Base-by-base conservation (phyloP, 1,140 invertebrate genomes). In the Cydia pomonella region DNA sequence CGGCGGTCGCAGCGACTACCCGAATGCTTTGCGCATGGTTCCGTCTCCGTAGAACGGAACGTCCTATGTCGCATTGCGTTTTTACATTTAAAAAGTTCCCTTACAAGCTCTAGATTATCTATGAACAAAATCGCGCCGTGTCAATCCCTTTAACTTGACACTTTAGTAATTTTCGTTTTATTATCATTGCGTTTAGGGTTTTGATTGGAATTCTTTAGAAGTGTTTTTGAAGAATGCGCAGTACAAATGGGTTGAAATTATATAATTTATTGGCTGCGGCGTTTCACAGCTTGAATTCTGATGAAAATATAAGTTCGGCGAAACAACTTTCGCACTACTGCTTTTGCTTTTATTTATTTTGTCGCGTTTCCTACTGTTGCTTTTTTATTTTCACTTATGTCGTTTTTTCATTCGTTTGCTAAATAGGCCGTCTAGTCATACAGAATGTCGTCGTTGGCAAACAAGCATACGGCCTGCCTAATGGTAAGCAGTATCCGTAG, bases 21-120 rank as follows among this genome's bases (percentile, higher is more conserved):
- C 84, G 87, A 86, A 82, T 91, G 87, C 84, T 89, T 82, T 91
- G 89, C 89, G 89, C 89, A 90, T 89, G 87, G 82, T 75, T 79
- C 13, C 78, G 76, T 72, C 59, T 29, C 29, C 74, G 72, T 77
- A 71, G 41, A 75, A 79, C 82, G 73, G 88, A 88, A 89, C 79
- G 84, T 77, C 87, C 79, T 91, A 91, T 82, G 88, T 89, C 89
- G 89, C 89, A 91, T 77, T 91, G 89, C 89, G 89, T 90, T 91
- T 82, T 79, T 77, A 73, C 62, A 76, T 79, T 77, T 76, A 75
- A 84, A 69, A 87, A 85, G 72, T 82, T 47, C 75, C 81, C 84
- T 81, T 80, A 85, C 62, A 75, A 29, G 33, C 72, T 33, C 16
- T 33, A 12, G 53, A 59, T 33, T 29, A 38, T 69, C 64, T 69